These are phyloP conservation scores for Catamblyrhynchus diadema DNA, from an alignment of 2,797 vertebrate species.

Conservation along the genomic window DNA sequence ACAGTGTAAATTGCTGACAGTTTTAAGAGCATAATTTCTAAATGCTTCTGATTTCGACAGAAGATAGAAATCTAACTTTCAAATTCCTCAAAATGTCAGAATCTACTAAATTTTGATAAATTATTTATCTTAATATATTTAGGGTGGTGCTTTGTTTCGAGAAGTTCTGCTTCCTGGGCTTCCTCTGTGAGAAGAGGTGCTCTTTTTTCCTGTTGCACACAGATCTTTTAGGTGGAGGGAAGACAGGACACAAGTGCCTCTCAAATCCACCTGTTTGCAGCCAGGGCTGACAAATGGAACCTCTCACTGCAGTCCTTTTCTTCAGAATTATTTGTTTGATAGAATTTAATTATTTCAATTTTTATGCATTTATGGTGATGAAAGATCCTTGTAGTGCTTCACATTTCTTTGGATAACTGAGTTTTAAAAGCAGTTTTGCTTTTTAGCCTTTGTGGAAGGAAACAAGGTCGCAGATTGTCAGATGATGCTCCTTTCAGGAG, in stretches of 20 bases:
- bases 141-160: not conserved
- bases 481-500: not conserved
- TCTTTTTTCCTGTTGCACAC: not conserved
- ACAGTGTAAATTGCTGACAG: not conserved
- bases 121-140: not conserved
- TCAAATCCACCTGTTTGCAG: not conserved
- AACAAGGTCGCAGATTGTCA: not conserved
- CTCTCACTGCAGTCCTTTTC: not conserved
- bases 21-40: not conserved
- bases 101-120: not conserved
- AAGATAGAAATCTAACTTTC: not conserved
- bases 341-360: not conserved
- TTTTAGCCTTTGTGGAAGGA: not conserved
- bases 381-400: not conserved
- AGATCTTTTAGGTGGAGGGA: not conserved
- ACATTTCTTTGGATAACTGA: not conserved
- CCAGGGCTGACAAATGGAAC: not conserved
- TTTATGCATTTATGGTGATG: not conserved
- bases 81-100: not conserved
- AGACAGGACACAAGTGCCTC: not conserved
- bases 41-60: not conserved
- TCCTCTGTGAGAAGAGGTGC: not conserved
- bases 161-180: not conserved
- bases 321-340: not conserved
- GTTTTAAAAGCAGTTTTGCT: not conserved